Evolutionary conservation across 2,113 vertebrate species (phyloP).

Genomic region (Phalacrocorax carbo): DNA sequence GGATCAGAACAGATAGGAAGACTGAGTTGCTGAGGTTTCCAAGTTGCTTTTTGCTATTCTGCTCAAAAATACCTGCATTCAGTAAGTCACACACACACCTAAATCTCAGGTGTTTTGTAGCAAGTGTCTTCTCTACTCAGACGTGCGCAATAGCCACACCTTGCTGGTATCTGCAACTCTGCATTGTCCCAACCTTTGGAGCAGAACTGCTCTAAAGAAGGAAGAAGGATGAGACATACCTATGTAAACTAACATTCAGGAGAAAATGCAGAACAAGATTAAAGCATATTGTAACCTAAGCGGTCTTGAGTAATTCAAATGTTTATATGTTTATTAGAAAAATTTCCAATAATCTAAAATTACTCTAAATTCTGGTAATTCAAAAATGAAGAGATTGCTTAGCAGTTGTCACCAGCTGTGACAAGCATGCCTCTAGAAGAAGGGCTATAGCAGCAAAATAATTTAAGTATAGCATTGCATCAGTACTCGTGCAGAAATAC

Average conservation of each 20-base stretch:
- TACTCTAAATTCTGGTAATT: constrained; percentile 38
- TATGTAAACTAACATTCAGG: not conserved
- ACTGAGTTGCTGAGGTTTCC: not conserved
- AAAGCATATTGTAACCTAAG: constrained; percentile 73
- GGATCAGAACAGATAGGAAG: not conserved
- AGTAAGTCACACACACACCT: not conserved
- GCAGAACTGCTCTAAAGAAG: not conserved
- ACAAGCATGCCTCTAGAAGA: constrained; percentile 28
- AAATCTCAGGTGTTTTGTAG: not conserved
- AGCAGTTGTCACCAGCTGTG: constrained; percentile 24
- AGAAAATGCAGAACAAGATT: constrained; percentile 22
- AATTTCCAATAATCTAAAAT: constrained; percentile 41
- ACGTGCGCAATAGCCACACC: not conserved
- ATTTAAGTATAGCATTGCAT: not conserved
- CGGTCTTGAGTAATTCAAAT: constrained; percentile 72
- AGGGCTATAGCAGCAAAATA: not conserved
- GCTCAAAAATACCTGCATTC: not conserved
- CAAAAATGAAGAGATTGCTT: constrained; percentile 41
- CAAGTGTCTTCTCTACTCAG: constrained; percentile 18
- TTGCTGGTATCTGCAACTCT: not conserved
- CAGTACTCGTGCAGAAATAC: not conserved
- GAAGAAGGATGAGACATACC: not conserved
- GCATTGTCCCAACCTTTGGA: not conserved
- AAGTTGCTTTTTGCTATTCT: not conserved
- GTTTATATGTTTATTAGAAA: constrained; percentile 71